Evolutionary conservation across 2,888 invertebrate genomes (phyloP).

Genomic region (Xestia c-nigrum): DNA sequence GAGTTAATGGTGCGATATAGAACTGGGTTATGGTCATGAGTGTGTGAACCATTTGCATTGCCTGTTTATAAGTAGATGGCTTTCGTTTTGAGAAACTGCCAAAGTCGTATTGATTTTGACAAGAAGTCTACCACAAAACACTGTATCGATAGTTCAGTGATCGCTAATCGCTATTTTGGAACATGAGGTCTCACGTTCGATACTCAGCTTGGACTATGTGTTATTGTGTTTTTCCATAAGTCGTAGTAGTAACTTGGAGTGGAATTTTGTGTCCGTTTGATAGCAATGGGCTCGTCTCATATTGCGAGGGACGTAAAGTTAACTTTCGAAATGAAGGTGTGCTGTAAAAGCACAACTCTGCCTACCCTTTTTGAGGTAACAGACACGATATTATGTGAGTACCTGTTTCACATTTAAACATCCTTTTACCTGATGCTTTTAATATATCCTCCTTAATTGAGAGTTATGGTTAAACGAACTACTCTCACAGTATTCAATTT

Average conservation of each 20-base stretch:
- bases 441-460: neutral
- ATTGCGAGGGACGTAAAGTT: neutral
- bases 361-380: neutral
- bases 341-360: neutral
- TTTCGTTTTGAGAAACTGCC: too few species aligned
- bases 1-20: conserved; percentile 6
- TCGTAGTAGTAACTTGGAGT: neutral
- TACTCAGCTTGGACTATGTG: neutral
- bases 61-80: neutral
- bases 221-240: neutral
- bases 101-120: neutral
- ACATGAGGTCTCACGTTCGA: neutral
- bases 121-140: neutral
- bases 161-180: neutral
- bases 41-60: neutral
- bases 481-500: neutral
- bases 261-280: neutral
- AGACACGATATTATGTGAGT: neutral
- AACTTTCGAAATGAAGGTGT: neutral
- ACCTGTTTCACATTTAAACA: neutral
- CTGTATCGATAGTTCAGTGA: neutral
- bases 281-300: neutral
- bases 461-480: neutral
- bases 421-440: neutral
- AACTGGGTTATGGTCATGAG: neutral